Percentiles rank a stretch among this genome's conserved stretches.
Evolutionary conservation across 1,140 invertebrate genomes (phyloP).

Genomic region (Zaprionus nigranus): DNA sequence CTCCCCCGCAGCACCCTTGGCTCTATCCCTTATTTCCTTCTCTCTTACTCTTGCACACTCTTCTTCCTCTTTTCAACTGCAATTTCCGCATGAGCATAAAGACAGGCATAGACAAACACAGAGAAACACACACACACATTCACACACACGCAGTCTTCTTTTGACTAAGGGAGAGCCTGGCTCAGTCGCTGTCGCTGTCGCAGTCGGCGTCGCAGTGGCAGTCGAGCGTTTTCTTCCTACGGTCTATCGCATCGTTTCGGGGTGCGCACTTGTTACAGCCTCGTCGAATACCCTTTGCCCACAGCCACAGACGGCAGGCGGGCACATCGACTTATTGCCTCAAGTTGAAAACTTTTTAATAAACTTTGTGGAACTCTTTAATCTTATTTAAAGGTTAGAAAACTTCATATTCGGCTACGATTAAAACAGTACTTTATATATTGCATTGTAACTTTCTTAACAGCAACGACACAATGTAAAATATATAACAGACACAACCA

Average conservation of each 20-base stretch:
- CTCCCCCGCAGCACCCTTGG: neutral
- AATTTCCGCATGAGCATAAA: conserved; percentile 45
- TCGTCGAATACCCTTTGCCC: neutral
- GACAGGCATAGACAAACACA: conserved; percentile 28
- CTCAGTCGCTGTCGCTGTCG: neutral
- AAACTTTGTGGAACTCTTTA: neutral
- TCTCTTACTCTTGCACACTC: neutral
- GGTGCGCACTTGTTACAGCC: conserved; percentile 42
- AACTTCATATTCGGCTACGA: neutral
- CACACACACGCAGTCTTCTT: conserved; percentile 1
- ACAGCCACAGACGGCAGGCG: neutral
- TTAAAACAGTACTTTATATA: neutral
- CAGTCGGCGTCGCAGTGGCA: neutral
- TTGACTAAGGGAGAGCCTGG: conserved; percentile 1
- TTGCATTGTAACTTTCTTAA: neutral
- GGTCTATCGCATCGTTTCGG: conserved; percentile 26
- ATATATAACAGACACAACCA: neutral
- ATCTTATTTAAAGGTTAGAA: neutral
- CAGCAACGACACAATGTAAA: too few species aligned
- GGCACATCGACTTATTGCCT: neutral
- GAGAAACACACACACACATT: conserved; percentile 14
- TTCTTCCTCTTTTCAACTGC: conserved; percentile 13
- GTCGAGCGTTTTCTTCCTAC: neutral
- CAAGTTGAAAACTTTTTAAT: neutral
- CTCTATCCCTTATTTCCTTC: neutral